Percentiles rank a stretch among this genome's conserved stretches.
phyloP scores from a whole-genome alignment of 2,113 vertebrate species.

The Chaenocephalus aceratus region DNA sequence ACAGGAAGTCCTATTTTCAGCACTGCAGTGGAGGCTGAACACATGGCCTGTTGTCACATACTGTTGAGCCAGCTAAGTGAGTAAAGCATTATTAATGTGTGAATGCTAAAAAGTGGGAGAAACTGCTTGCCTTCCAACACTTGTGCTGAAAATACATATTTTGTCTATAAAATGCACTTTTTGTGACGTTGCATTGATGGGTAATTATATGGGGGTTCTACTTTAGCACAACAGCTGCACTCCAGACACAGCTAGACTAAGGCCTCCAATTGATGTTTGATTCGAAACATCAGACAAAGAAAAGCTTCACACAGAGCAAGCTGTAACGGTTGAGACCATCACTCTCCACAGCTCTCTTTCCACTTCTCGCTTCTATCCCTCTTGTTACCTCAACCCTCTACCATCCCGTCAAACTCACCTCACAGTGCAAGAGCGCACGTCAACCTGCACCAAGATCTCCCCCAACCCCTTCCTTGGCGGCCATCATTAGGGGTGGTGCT shows the following conservation, averaged over 20 bases:
- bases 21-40: conserved; percentile 23
- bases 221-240: not conserved
- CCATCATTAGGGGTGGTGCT: conserved; percentile 80
- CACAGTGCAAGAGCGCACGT: conserved; percentile 37
- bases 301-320: conserved; percentile 58
- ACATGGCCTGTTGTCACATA: conserved; percentile 60
- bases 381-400: conserved; percentile 29
- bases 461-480: conserved; percentile 57
- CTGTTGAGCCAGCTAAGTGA: conserved; percentile 35
- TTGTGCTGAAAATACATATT: not conserved
- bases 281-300: conserved; percentile 53
- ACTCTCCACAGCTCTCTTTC: conserved; percentile 25
- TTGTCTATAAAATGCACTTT: conserved; percentile 4
- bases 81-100: not conserved
- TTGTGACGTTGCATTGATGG: not conserved
- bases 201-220: conserved; percentile 6
- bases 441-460: conserved; percentile 37
- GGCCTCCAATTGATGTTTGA: conserved; percentile 42
- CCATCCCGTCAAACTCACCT: conserved; percentile 52
- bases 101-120: not conserved
- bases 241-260: conserved; percentile 1
- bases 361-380: conserved; percentile 18
- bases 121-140: not conserved
- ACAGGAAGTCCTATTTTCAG: conserved; percentile 34
- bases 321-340: conserved; percentile 49